phyloP scores from a whole-genome alignment of 2,888 invertebrate genomes.

The Tigriopus californicus region DNA sequence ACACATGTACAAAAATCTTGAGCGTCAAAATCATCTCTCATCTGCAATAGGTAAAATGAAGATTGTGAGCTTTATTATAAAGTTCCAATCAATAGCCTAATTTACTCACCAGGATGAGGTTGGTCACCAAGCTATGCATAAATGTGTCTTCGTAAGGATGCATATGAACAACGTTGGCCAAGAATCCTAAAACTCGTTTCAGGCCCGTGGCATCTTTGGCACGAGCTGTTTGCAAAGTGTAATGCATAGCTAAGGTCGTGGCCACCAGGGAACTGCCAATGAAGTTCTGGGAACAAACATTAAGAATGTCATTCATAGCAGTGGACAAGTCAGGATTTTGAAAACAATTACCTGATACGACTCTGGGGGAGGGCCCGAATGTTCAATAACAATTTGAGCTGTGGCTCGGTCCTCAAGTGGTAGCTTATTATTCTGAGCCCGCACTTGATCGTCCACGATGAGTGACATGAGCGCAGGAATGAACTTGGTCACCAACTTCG shows the following conservation, averaged over 20 bases:
- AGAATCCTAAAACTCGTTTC: conserved; percentile 65
- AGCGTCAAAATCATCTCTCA: conserved; percentile 76
- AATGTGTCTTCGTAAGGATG: conserved; percentile 88
- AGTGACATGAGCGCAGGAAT: conserved; percentile 79
- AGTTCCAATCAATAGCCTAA: no score
- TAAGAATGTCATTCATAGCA: neutral
- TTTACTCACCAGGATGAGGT: neutral
- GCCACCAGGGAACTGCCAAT: conserved; percentile 38
- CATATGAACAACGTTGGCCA: conserved; percentile 76
- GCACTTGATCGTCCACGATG: conserved; percentile 50
- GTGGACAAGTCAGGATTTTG: conserved; percentile 47
- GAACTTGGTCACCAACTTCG: conserved; percentile 82
- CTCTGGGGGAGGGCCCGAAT: conserved; percentile 74
- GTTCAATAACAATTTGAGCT: conserved; percentile 78
- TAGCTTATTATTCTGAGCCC: conserved; percentile 52
- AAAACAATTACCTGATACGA: conserved; percentile 50
- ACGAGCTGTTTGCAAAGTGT: conserved; percentile 69
- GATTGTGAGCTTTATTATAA: conserved; percentile 9
- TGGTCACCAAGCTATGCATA: conserved; percentile 58
- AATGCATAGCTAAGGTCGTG: conserved; percentile 83
- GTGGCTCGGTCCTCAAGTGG: conserved; percentile 84
- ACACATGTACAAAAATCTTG: conserved; percentile 88
- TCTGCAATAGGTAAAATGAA: conserved; percentile 26
- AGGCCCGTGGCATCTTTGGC: conserved; percentile 58
- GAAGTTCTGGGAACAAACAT: neutral